Evolutionary conservation across 2,888 invertebrate genomes (phyloP).

Genomic region (Eustalomyia histrio): DNA sequence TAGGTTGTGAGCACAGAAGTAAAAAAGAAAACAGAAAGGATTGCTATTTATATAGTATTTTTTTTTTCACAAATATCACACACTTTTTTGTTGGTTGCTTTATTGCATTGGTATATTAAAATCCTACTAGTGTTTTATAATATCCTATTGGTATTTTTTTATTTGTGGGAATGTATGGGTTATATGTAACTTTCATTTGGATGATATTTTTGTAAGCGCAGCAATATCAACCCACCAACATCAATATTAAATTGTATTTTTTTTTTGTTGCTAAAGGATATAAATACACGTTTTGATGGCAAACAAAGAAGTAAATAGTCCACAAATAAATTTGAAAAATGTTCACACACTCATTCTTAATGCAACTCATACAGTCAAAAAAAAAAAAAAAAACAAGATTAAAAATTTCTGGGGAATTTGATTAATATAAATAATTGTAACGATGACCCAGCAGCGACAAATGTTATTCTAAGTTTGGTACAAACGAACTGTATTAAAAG

Average conservation of each 20-base stretch:
- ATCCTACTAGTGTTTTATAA: slow-evolving; percentile 53
- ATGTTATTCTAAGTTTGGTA: too few relatives aligned
- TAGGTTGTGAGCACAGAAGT: slow-evolving; percentile 18
- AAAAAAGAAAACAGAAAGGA: slow-evolving; percentile 37
- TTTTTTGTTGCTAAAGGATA: slow-evolving; percentile 31
- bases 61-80: slow-evolving; percentile 21
- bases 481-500: too few relatives aligned
- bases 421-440: too few relatives aligned
- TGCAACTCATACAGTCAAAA: too few relatives aligned
- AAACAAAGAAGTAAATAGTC: background rate
- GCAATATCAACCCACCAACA: slow-evolving; percentile 24
- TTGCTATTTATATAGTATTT: slow-evolving; percentile 14
- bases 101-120: slow-evolving; percentile 61
- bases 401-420: too few relatives aligned
- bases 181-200: background rate
- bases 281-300: slow-evolving; percentile 19
- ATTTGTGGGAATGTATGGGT: background rate
- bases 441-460: too few relatives aligned
- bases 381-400: too few relatives aligned
- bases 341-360: background rate
- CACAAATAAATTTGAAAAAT: background rate
- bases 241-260: slow-evolving; percentile 31
- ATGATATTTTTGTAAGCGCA: slow-evolving; percentile 23
- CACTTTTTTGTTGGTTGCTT: slow-evolving; percentile 26
- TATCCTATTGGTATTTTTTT: slow-evolving; percentile 55